Conservation (phyloP, 2,888 invertebrate genomes). For the Mythimna vitellina region DNA sequence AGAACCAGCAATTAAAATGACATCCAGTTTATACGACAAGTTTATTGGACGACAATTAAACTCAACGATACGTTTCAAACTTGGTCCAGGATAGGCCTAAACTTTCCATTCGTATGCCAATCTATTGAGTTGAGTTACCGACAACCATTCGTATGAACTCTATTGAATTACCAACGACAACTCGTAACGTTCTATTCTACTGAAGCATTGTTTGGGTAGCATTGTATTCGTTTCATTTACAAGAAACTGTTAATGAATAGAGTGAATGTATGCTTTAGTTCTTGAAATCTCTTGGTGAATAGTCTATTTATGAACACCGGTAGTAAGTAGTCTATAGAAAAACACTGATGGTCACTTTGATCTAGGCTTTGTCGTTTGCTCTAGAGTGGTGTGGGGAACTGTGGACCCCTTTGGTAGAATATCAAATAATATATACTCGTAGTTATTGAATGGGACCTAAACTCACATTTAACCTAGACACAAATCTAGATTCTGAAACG, state of each 20-base stretch:
- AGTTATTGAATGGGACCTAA: background rate
- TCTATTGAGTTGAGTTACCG: background rate
- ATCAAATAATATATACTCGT: background rate
- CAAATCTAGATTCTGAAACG: background rate
- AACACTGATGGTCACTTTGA: background rate
- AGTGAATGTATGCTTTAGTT: constrained; percentile 1
- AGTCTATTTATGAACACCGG: background rate
- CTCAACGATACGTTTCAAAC: constrained; percentile 23
- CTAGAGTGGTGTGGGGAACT: background rate
- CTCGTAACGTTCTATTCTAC: constrained; percentile 10
- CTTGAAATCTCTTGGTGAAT: constrained; percentile 16
- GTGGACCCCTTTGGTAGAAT: background rate
- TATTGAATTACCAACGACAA: background rate
- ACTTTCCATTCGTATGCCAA: constrained; percentile 24
- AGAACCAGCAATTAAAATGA: constrained; percentile 22
- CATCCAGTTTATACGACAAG: constrained; percentile 9
- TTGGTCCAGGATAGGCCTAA: constrained; percentile 1
- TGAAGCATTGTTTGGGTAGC: constrained; percentile 23
- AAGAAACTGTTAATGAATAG: constrained; percentile 33
- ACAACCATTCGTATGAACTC: background rate
- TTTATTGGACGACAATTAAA: constrained; percentile 41
- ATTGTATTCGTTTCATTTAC: constrained; percentile 36
- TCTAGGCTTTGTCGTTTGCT: background rate
- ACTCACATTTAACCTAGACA: background rate
- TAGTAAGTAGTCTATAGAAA: background rate